phyloP scores from a whole-genome alignment of 2,797 vertebrate genomes.

The Hylomyscus alleni region DNA sequence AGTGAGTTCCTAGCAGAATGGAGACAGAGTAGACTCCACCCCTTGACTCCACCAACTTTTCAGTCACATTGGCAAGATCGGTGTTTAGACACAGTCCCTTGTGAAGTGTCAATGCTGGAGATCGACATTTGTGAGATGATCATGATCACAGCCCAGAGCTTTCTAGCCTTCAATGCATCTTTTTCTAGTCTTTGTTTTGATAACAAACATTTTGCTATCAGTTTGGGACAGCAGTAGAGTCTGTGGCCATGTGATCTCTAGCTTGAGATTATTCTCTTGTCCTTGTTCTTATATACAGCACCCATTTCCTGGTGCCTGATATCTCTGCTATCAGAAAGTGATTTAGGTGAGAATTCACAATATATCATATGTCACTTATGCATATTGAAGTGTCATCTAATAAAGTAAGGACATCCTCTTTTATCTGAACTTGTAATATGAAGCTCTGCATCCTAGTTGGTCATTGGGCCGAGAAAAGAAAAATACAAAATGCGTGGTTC shows the following conservation, averaged over 20 bases:
- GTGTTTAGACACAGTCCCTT: not conserved
- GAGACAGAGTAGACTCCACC: not conserved
- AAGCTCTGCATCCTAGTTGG: not conserved
- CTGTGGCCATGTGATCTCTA: not conserved
- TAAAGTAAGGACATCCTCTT: not conserved
- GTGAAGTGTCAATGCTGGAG: not conserved
- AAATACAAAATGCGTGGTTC: too few species aligned
- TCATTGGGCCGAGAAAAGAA: accelerated
- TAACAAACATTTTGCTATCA: slow-evolving; percentile 33
- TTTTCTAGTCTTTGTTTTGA: slow-evolving; percentile 16
- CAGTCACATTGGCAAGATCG: not conserved
- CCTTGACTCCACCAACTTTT: not conserved
- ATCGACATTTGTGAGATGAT: not conserved
- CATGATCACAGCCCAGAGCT: not conserved
- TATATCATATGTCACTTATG: not conserved
- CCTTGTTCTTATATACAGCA: not conserved
- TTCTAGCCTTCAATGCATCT: not conserved
- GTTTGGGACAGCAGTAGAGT: not conserved
- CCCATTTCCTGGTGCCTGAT: slow-evolving; percentile 38
- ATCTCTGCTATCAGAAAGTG: not conserved
- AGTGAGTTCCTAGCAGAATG: not conserved
- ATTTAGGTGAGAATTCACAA: not conserved
- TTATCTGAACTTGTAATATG: not conserved
- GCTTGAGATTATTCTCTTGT: not conserved
- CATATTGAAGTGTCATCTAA: not conserved